A percentile compares a stretch with the other conserved stretches of the same genome.
Evolutionary conservation across 2,113 vertebrate species (phyloP).

Genomic region (Protobothrops flavoviridis): DNA sequence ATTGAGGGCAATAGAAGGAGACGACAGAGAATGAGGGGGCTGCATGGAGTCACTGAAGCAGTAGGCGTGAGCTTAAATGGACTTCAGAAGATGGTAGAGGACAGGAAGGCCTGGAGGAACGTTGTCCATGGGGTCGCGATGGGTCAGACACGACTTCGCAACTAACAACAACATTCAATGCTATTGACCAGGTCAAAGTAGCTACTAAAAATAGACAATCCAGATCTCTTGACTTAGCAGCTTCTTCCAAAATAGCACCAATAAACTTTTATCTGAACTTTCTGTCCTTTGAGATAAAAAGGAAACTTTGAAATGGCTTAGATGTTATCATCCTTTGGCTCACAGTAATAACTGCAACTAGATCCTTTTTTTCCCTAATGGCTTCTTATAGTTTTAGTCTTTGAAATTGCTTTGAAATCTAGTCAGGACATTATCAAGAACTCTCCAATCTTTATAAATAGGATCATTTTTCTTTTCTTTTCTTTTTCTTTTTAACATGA

Average conservation of each 20-base stretch:
- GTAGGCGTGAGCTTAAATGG: too few species aligned
- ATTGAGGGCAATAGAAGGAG: too few species aligned
- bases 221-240: neutral
- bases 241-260: slow-evolving; percentile 7
- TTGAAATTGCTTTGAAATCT: slow-evolving; percentile 45
- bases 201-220: too few species aligned
- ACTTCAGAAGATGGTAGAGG: too few species aligned
- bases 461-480: slow-evolving; percentile 21
- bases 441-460: slow-evolving; percentile 50
- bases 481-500: neutral
- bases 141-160: too few species aligned
- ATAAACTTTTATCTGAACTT: slow-evolving; percentile 32
- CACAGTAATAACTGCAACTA: slow-evolving; percentile 60
- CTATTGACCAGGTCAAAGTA: too few species aligned
- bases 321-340: slow-evolving; percentile 49
- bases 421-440: slow-evolving; percentile 41
- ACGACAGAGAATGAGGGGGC: too few species aligned
- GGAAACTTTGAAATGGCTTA: slow-evolving; percentile 50
- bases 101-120: too few species aligned
- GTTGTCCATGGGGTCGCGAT: too few species aligned
- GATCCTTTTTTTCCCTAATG: slow-evolving; percentile 38
- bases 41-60: too few species aligned
- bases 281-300: slow-evolving; percentile 43
- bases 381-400: slow-evolving; percentile 52
- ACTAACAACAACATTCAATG: too few species aligned